phyloP scores from a whole-genome alignment of 2,797 vertebrate genomes.

The Streptopelia turtur region DNA sequence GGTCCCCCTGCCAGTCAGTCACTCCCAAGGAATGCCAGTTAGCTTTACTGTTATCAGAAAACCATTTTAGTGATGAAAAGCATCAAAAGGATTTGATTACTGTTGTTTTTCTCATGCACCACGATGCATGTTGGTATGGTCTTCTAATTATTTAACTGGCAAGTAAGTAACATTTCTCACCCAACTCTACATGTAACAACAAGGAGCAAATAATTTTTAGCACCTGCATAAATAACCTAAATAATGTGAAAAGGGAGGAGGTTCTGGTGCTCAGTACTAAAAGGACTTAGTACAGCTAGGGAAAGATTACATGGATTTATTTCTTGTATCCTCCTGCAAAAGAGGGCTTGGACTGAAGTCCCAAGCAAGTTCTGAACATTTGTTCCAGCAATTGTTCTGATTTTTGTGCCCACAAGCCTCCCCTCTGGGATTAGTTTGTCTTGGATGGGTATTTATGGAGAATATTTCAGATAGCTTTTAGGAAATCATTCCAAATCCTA shows the following conservation, averaged over 20 bases:
- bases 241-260: not conserved
- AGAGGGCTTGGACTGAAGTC: not conserved
- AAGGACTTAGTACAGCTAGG: not conserved
- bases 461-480: not conserved
- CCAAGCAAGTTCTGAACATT: not conserved
- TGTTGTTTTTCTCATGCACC: not conserved
- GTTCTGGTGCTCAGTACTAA: not conserved
- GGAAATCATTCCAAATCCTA: not conserved
- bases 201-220: not conserved
- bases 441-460: not conserved
- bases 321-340: not conserved
- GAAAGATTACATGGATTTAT: not conserved
- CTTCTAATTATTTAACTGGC: not conserved
- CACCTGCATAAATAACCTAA: not conserved
- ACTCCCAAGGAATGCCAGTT: not conserved
- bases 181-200: not conserved
- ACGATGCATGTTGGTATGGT: not conserved
- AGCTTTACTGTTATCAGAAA: not conserved
- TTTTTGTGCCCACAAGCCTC: not conserved
- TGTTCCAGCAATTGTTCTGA: not conserved
- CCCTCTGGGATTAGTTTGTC: not conserved
- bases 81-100: not conserved
- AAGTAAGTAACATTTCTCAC: not conserved
- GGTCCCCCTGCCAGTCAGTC: not conserved
- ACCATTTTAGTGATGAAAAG: not conserved